These are phyloP conservation scores for Sebastes melanostomus DNA, from an alignment of 2,797 vertebrate genomes.

Conservation along the genomic window DNA sequence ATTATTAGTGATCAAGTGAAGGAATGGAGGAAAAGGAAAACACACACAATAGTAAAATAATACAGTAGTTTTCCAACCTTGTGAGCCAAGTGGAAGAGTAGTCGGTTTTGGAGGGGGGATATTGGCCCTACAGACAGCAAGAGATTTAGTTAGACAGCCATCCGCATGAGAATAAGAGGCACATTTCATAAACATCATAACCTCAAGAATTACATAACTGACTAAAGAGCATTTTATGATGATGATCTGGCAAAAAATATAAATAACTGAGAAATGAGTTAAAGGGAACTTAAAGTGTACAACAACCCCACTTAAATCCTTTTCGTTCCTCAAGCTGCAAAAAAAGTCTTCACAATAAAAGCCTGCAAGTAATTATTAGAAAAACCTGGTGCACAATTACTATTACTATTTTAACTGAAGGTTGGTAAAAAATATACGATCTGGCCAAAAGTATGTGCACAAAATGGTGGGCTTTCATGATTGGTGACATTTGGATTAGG, in stretches of 20 bases:
- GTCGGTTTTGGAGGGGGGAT: conserved; percentile 92
- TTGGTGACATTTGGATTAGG: not conserved
- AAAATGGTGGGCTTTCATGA: not conserved
- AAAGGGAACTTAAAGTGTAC: not conserved
- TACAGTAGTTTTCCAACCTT: conserved; percentile 83
- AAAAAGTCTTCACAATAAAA: not conserved
- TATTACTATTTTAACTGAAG: not conserved
- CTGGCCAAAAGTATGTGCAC: not conserved
- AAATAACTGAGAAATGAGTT: not conserved
- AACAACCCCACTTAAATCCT: not conserved
- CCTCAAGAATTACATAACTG: not conserved
- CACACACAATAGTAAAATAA: not conserved
- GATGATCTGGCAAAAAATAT: not conserved
- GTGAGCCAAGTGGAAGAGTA: conserved; percentile 97
- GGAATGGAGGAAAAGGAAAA: not conserved
- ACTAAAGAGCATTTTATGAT: not conserved
- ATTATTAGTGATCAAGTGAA: not conserved
- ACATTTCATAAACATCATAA: not conserved
- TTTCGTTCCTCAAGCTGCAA: not conserved
- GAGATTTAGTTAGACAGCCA: conserved; percentile 52
- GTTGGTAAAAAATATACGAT: not conserved
- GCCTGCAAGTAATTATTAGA: not conserved
- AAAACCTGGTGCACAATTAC: not conserved
- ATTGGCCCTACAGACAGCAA: conserved; percentile 81
- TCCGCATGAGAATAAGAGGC: conserved; percentile 33